phyloP scores from a whole-genome alignment of 2,797 vertebrate genomes.

The Phalanger gymnotis region DNA sequence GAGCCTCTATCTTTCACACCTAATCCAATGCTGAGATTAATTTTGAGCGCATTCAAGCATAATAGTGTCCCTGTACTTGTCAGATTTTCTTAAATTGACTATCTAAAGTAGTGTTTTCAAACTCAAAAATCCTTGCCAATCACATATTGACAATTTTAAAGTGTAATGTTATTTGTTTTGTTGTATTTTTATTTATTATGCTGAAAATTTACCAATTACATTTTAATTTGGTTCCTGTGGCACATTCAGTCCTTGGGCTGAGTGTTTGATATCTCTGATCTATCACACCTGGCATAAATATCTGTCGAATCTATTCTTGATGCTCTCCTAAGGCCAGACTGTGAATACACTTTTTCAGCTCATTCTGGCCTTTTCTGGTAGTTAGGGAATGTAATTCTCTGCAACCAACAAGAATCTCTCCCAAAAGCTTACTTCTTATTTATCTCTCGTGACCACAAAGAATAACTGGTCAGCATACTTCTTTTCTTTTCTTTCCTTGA shows the following conservation, averaged over 20 bases:
- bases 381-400: background rate
- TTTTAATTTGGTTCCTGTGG: background rate
- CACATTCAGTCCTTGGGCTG: background rate
- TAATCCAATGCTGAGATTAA: background rate
- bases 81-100: background rate
- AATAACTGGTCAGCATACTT: background rate
- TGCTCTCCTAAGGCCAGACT: constrained; percentile 41
- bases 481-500: background rate
- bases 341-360: background rate
- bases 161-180: background rate
- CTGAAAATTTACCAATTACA: background rate
- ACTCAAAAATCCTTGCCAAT: background rate
- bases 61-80: background rate
- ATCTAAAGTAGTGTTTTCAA: background rate
- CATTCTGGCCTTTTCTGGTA: constrained; percentile 28
- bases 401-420: background rate
- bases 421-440: background rate
- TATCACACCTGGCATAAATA: background rate
- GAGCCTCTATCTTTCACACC: background rate
- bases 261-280: background rate
- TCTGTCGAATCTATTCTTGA: constrained; percentile 23
- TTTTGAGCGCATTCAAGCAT: background rate
- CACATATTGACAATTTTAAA: background rate
- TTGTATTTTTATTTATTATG: background rate
- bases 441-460: background rate